Evolutionary conservation across 2,888 invertebrate species (phyloP), one percentile per base, ranked within the genome.

Genomic region (Drosophila acutilabella): DNA sequence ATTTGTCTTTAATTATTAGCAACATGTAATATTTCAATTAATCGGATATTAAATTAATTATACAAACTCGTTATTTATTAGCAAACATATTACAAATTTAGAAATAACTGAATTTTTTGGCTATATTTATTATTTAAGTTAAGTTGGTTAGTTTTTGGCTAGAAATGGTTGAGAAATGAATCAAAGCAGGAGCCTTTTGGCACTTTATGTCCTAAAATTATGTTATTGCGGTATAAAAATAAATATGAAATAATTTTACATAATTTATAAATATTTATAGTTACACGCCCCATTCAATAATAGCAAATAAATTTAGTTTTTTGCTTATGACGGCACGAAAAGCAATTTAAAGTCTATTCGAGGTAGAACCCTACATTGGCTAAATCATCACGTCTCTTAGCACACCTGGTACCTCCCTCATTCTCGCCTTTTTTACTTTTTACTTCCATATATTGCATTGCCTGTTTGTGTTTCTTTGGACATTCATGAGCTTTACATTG

Each of bases 401-500:
- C 33, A 30, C 50, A 33, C 36, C 36, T 16, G 23, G 38, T 23
- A 38, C 2, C 4, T 11, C 10, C 42, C 14, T 16, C 6, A 14
- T 18, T 11, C 8, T 16, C 4, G 36, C 38, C 6, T 18, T 11
- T 4, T 14, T 33, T 14, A 6, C 48, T n/a, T n/a, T n/a, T n/a
- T n/a, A n/a, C n/a, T n/a, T 30, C 8, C 48, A 18, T 14, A 8
- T 2, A 23, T 23, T 7, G 50, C 40, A 67, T 38, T 18, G 11
- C 16, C 48, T 61, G 62, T 48, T 61, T 56, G 26, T 45, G 45
- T 38, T 71, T 51, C 67, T 65, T 64, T 57, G 65, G 61, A 72
- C 64, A 60, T 76, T 76, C 65, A 76, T 77, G 76, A 70, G 70
- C 51, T 77, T 38, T 57, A 77, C 70, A 77, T 77, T 77, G 73